A percentile compares a stretch with the other conserved stretches of the same genome.
These are phyloP conservation scores for Lydus trimaculatus DNA, from an alignment of 2,888 invertebrate species.

Conservation along the genomic window DNA sequence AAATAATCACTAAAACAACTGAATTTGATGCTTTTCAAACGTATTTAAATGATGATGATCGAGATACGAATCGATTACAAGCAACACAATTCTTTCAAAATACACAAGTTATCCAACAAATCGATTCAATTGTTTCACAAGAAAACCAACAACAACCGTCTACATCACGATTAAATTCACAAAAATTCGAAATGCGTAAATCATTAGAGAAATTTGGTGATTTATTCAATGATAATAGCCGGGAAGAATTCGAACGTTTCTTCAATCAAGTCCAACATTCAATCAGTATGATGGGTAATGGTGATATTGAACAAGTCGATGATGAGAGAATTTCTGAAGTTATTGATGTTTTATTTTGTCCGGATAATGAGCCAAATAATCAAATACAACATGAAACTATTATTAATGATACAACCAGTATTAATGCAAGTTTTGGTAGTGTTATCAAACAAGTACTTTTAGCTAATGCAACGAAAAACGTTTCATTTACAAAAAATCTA, in stretches of 20 bases:
- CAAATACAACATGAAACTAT: constrained; percentile 15
- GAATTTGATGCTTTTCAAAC: constrained; percentile 43
- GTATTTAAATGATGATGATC: constrained; percentile 32
- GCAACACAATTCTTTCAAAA: constrained; percentile 44
- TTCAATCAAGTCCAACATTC: constrained; percentile 65
- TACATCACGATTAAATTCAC: background rate
- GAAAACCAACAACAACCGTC: constrained; percentile 10
- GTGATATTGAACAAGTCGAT: constrained; percentile 50
- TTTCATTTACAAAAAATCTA: constrained; percentile 25
- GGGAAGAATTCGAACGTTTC: constrained; percentile 56
- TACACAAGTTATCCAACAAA: constrained; percentile 47
- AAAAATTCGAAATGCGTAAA: constrained; percentile 22
- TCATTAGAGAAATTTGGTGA: constrained; percentile 32
- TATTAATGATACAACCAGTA: constrained; percentile 34
- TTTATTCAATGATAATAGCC: constrained; percentile 38
- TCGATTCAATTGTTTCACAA: constrained; percentile 35
- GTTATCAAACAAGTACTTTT: constrained; percentile 51
- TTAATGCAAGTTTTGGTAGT: constrained; percentile 46
- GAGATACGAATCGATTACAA: constrained; percentile 15
- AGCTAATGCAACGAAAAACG: constrained; percentile 50
- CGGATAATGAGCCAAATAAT: constrained; percentile 16
- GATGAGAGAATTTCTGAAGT: constrained; percentile 22
- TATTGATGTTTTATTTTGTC: constrained; percentile 22
- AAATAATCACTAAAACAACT: constrained; percentile 12
- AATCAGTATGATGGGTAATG: constrained; percentile 59